phyloP scores from a whole-genome alignment of 2,888 invertebrate genomes.

The Euplexia lucipara region DNA sequence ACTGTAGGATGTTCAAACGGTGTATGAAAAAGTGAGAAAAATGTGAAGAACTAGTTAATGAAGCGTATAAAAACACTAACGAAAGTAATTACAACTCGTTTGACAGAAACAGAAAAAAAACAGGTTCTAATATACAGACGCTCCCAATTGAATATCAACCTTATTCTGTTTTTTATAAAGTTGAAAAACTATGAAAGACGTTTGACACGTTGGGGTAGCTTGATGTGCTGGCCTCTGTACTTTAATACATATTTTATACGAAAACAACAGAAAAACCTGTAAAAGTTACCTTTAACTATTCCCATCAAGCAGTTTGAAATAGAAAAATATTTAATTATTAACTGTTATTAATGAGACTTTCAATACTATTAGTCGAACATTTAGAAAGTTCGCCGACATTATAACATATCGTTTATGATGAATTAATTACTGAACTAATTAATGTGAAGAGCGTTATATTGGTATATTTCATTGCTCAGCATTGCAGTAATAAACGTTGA shows the following conservation, averaged over 20 bases:
- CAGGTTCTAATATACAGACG: too few species aligned
- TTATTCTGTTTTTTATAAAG: too few species aligned
- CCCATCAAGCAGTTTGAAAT: conserved; percentile 46
- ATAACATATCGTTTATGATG: conserved; percentile 58
- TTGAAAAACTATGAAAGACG: too few species aligned
- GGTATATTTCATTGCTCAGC: conserved; percentile 43
- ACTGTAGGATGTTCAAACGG: background rate
- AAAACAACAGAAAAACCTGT: conserved; percentile 53
- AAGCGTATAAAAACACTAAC: conserved; percentile 37
- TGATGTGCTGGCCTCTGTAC: too few species aligned
- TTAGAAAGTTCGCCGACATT: conserved; percentile 63
- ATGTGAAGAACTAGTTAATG: conserved; percentile 3
- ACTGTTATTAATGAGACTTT: conserved; percentile 47
- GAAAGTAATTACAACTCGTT: conserved; percentile 29
- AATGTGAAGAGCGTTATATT: conserved; percentile 51
- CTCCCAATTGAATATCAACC: too few species aligned
- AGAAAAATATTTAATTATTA: conserved; percentile 47
- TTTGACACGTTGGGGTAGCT: too few species aligned
- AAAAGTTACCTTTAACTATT: conserved; percentile 65
- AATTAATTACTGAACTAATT: conserved; percentile 63
- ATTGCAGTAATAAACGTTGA: conserved; percentile 46
- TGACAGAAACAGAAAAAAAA: conserved; percentile 52
- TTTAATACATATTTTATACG: conserved; percentile 44
- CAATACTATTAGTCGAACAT: conserved; percentile 60
- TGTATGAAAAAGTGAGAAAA: conserved; percentile 17